A percentile compares a stretch with the other conserved stretches of the same genome.
Conservation (phyloP, 2,888 invertebrate genomes). For the Phlogophora meticulosa region DNA sequence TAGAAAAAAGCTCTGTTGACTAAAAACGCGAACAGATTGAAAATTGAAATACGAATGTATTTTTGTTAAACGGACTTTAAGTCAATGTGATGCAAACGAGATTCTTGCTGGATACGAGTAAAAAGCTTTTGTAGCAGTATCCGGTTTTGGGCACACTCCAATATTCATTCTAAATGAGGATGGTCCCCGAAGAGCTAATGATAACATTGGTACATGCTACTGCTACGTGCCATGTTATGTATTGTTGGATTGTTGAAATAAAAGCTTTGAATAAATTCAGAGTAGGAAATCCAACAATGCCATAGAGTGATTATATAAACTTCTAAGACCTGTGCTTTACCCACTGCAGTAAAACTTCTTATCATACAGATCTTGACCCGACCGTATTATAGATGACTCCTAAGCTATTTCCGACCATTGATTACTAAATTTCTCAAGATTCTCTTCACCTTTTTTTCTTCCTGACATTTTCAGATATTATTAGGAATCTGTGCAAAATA, state of each 20-base stretch:
- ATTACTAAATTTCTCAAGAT: too few species aligned
- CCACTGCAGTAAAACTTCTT: too few species aligned
- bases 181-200: neutral
- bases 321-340: too few species aligned
- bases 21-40: slow-evolving; percentile 40
- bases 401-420: too few species aligned
- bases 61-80: slow-evolving; percentile 35
- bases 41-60: slow-evolving; percentile 29
- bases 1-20: slow-evolving; percentile 8
- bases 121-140: slow-evolving; percentile 24
- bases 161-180: neutral
- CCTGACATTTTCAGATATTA: too few species aligned
- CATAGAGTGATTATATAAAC: too few species aligned
- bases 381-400: too few species aligned
- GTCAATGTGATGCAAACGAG: slow-evolving; percentile 42
- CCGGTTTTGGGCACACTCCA: slow-evolving; percentile 20
- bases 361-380: too few species aligned
- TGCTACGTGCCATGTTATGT: neutral
- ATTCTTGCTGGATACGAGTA: neutral
- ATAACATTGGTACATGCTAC: neutral
- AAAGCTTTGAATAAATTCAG: neutral
- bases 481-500: too few species aligned
- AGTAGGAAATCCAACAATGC: too few species aligned
- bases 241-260: neutral
- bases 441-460: too few species aligned